Evolutionary conservation across 2,797 vertebrate species (phyloP), one percentile per base, ranked within the genome.

Genomic region (Pantherophis alleghaniensis): DNA sequence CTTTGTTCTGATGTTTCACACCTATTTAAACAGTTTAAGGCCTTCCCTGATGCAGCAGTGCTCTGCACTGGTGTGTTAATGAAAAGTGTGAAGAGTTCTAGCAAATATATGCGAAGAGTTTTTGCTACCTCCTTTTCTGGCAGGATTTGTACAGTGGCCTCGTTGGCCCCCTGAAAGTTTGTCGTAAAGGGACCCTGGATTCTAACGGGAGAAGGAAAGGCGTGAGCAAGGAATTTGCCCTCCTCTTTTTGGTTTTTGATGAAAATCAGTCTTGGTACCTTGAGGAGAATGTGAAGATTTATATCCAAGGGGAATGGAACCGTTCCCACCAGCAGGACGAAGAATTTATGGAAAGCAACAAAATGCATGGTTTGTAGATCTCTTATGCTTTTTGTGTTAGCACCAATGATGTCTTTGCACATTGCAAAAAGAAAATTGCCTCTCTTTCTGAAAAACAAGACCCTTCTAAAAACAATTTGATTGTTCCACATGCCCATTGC

Each of bases 231-330:
- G 98, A 98, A 94, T 98, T 98, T 96, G 97, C 97, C 47, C 97
- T 98, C 1, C 96, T 98, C 16, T 98, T 98, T 96, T 95, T 98
- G 95, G 96, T 98, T 83, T 98, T 98, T 96, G 98, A 98, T 97
- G 98, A 98, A 93, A 98, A 98, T 90, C 95, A 97, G 32, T 98
- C 98, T 88, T 98, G 98, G 98, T 98, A 98, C 95, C 95, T 98
- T 92, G 95, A 98, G 59, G 97, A 98, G 63, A 98, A 98, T 5
- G 93, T 98, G 92, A 2, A 95, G 79, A 88, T 0, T 7, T 97
- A 96, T 93, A 94, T 18, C 14, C 95, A 95, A 47, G 96, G 96
- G 7, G 20, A 89, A 55, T 32, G n/a, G 42, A 86, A n/a, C 63
- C 91, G 7, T 26, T 66, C 95, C 89, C 83, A 94, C 87, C 94